These are phyloP conservation scores for Laticauda laticaudata DNA, from an alignment of 2,113 vertebrate species.

Conservation along the genomic window DNA sequence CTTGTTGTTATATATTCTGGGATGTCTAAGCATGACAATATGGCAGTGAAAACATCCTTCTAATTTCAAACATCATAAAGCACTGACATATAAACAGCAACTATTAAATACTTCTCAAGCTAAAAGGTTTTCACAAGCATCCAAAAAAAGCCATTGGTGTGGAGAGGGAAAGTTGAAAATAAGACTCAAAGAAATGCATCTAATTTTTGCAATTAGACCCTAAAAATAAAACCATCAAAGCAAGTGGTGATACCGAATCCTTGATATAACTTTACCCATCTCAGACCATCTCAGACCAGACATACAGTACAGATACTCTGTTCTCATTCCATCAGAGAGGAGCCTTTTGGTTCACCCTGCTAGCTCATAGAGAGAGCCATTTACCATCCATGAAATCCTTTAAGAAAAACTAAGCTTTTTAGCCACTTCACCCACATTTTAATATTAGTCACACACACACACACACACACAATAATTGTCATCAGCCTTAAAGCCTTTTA, in stretches of 20 bases:
- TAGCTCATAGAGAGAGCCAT: not conserved
- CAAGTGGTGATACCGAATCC: not conserved
- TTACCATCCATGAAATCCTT: not conserved
- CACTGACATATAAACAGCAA: not conserved
- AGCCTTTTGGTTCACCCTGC: not conserved
- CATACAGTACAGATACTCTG: not conserved
- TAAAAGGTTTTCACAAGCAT: not conserved
- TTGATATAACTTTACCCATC: not conserved
- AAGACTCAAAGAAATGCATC: not conserved
- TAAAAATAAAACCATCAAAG: not conserved
- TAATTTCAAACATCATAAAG: not conserved
- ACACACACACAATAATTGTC: not conserved
- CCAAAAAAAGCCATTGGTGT: not conserved
- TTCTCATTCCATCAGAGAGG: not conserved
- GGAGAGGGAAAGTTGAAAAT: not conserved
- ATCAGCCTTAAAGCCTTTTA: not conserved
- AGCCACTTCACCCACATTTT: not conserved
- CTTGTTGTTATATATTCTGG: not conserved
- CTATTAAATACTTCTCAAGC: not conserved
- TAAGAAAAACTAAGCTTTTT: not conserved
- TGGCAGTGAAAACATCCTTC: not conserved
- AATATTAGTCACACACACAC: not conserved
- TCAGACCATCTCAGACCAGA: not conserved
- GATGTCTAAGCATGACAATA: not conserved
- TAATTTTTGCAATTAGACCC: not conserved